A percentile compares a stretch with the other conserved stretches of the same genome.
Conservation (phyloP, 1,140 invertebrate species). For the Listronotus oregonensis region DNA sequence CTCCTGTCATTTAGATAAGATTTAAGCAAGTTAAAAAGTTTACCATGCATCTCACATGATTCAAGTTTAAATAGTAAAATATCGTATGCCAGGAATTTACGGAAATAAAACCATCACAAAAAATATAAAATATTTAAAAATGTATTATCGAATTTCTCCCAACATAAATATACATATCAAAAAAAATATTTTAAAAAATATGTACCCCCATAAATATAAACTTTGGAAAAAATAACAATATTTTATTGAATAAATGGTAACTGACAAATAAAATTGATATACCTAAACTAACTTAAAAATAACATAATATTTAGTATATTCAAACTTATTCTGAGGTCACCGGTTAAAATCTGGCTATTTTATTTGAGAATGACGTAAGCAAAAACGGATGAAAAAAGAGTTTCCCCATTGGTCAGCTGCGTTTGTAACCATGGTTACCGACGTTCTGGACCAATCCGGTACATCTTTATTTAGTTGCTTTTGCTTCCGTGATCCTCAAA, state of each 20-base stretch:
- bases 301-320: slow-evolving; percentile 3
- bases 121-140: slow-evolving; percentile 34
- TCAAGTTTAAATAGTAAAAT: not conserved
- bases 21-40: too few relatives aligned
- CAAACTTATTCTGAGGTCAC: slow-evolving; percentile 11
- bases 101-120: not conserved
- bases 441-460: too few relatives aligned
- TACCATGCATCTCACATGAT: not conserved
- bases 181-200: slow-evolving; percentile 16
- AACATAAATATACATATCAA: slow-evolving; percentile 24
- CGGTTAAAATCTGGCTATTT: too few relatives aligned
- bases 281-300: slow-evolving; percentile 5
- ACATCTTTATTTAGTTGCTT: too few relatives aligned
- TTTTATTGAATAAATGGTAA: slow-evolving; percentile 26
- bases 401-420: too few relatives aligned
- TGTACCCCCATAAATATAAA: slow-evolving; percentile 21
- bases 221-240: slow-evolving; percentile 34
- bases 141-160: slow-evolving; percentile 19
- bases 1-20: too few relatives aligned
- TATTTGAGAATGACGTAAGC: too few relatives aligned
- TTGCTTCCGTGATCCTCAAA: too few relatives aligned
- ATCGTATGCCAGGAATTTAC: not conserved
- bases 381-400: too few relatives aligned
- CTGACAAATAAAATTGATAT: slow-evolving; percentile 13
- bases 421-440: too few relatives aligned